Conservation (phyloP, 2,888 invertebrate species). For the Xestia ashworthii region DNA sequence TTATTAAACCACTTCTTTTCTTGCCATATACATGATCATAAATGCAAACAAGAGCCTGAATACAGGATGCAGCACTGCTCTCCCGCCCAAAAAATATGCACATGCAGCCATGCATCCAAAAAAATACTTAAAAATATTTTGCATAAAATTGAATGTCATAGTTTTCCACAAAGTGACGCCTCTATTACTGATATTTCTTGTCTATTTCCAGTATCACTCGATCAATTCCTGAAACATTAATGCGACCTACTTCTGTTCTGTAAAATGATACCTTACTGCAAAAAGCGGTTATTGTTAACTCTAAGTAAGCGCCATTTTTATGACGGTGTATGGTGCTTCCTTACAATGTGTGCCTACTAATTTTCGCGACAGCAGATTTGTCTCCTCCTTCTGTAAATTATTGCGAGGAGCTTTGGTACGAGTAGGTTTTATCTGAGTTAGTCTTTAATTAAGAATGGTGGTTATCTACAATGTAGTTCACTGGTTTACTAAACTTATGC, state of each 20-base stretch:
- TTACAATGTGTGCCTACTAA: background rate
- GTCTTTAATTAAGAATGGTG: background rate
- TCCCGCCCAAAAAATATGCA: too few relatives aligned
- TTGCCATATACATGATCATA: too few relatives aligned
- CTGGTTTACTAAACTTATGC: too few relatives aligned
- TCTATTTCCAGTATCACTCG: background rate
- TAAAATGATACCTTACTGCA: background rate
- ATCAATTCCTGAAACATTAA: background rate
- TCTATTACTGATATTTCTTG: background rate
- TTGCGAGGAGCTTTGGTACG: background rate
- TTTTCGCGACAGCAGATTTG: constrained; percentile 11
- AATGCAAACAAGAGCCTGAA: too few relatives aligned
- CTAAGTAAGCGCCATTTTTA: background rate
- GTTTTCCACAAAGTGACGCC: background rate
- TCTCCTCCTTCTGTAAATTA: constrained; percentile 3
- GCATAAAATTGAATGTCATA: too few relatives aligned
- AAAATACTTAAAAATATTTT: too few relatives aligned
- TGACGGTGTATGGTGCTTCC: background rate
- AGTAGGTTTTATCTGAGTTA: background rate
- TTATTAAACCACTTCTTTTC: too few relatives aligned
- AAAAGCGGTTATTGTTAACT: background rate
- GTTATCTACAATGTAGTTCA: background rate
- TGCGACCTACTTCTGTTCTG: background rate
- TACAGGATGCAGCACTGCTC: too few relatives aligned
- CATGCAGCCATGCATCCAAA: too few relatives aligned